A percentile compares a stretch with the other conserved stretches of the same genome.
phyloP scores from a whole-genome alignment of 2,888 invertebrate species.

The Belgica antarctica region DNA sequence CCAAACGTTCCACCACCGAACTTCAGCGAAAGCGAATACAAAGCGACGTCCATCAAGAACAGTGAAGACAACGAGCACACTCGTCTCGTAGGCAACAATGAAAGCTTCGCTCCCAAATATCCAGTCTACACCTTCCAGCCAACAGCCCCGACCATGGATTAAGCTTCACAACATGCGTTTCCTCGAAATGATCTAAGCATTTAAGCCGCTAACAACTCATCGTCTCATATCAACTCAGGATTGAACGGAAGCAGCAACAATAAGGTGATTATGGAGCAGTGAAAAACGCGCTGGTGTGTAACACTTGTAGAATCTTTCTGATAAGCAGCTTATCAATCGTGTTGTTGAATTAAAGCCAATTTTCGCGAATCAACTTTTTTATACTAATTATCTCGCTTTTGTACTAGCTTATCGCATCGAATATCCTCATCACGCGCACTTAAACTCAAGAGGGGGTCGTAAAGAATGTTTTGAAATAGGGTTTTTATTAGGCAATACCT shows the following conservation, averaged over 20 bases:
- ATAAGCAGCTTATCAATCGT: neutral
- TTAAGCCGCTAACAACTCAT: slow-evolving; percentile 4
- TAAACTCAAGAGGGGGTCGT: neutral
- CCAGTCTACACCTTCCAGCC: slow-evolving; percentile 62
- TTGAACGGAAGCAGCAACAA: too few relatives aligned
- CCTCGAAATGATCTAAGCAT: neutral
- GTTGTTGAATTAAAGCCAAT: neutral
- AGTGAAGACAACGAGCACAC: slow-evolving; percentile 63
- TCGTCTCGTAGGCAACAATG: slow-evolving; percentile 55
- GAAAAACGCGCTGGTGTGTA: too few relatives aligned
- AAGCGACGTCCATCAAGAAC: slow-evolving; percentile 64
- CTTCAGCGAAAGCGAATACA: slow-evolving; percentile 63
- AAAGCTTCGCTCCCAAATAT: slow-evolving; percentile 61
- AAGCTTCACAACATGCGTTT: neutral
- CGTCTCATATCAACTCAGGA: too few relatives aligned
- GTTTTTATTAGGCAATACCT: too few relatives aligned
- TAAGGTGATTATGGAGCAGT: too few relatives aligned
- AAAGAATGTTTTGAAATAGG: neutral
- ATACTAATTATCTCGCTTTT: too few relatives aligned
- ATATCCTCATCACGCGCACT: neutral
- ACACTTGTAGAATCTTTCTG: too few relatives aligned
- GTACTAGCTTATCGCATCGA: too few relatives aligned
- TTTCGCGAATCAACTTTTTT: neutral
- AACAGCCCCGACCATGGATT: slow-evolving; percentile 55
- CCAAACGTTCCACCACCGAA: slow-evolving; percentile 64